Percentiles rank a stretch among this genome's conserved stretches.
Evolutionary conservation across 1,140 invertebrate species (phyloP).

Genomic region (Chymomyza costata): DNA sequence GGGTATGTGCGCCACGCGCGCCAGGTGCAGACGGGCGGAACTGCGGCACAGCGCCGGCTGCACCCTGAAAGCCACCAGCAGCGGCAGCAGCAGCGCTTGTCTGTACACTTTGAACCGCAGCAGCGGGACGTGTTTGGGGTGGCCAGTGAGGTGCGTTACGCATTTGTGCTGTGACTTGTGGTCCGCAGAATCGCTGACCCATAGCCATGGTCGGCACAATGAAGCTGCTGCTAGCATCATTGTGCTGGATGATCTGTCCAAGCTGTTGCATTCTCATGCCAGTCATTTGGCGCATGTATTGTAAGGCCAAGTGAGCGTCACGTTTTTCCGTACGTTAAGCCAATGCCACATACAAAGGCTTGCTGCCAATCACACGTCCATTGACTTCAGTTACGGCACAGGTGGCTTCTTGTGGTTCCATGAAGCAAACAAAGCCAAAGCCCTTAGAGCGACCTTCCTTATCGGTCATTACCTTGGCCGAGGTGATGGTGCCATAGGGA

Average conservation of each 20-base stretch:
- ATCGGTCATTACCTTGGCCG: constrained; percentile 96
- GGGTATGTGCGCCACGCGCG: constrained; percentile 61
- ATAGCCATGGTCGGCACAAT: constrained; percentile 93
- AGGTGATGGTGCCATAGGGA: constrained; percentile 95
- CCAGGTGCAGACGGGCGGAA: constrained; percentile 24
- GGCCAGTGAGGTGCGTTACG: constrained; percentile 91
- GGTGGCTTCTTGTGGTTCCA: constrained; percentile 96
- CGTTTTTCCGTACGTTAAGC: constrained; percentile 98
- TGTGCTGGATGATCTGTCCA: constrained; percentile 90
- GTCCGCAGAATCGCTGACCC: constrained; percentile 89
- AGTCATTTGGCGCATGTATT: constrained; percentile 96
- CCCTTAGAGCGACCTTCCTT: constrained; percentile 95
- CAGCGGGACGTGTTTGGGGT: constrained; percentile 83
- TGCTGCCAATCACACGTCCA: constrained; percentile 94
- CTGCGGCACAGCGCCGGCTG: constrained; percentile 30
- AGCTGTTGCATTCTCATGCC: constrained; percentile 95
- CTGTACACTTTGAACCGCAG: constrained; percentile 78
- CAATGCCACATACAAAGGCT: constrained; percentile 97
- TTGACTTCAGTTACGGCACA: constrained; percentile 99
- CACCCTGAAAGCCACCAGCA: constrained; percentile 80
- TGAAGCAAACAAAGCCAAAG: constrained; percentile 99
- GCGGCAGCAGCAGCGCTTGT: constrained; percentile 56
- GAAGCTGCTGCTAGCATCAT: constrained; percentile 85
- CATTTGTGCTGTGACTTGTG: constrained; percentile 88
- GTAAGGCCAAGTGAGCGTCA: constrained; percentile 95